Base-by-base conservation (phyloP, 2,888 invertebrate species). In the Diarsia brunnea region DNA sequence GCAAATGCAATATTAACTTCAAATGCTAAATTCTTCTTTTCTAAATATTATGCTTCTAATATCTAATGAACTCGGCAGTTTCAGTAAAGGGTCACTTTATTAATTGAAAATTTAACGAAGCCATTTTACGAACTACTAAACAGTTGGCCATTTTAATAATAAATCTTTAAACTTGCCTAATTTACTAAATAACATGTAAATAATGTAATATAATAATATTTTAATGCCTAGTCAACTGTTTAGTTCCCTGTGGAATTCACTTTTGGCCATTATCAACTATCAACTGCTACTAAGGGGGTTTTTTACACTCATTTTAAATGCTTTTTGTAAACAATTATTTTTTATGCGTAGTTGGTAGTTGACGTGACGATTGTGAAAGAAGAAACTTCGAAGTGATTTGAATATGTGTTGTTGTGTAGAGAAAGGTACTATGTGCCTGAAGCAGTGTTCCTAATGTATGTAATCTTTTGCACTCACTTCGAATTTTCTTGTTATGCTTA, bases 271-370 rank as follows among this genome's bases (percentile, higher is more conserved):
- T 92, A 82, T 95, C 96, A 95, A 95, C 95, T 96, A 96, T 95
- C 96, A 95, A 95, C 94, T 92, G 93, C 95, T 92, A 90, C 85
- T 86, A 91, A 93, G 94, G 95, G 96, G 95, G 95, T 93, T 92
- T 92, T 90, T 92, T 92, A 91, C 90, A 92, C 89, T 92, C 90
- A 91, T 94, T 91, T 71, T 90, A 84, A 90, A 92, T 89, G 91
- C 92, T 93, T 91, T 90, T 91, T 94, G 90, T 90, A 90, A 90
- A 87, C 88, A 92, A 90, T 90, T 90, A 86, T 89, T 91, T 90
- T 90, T 91, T 91, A 90, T 92, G 93, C 93, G 94, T 95, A 94
- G 94, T 95, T 96, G 96, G 94, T 95, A 95, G 95, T 96, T 96
- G 96, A 95, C 93, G 91, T 92, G 95, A 93, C 92, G 91, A 92